Evolutionary conservation across 2,888 invertebrate genomes (phyloP).

Genomic region (Drosophila formosana): DNA sequence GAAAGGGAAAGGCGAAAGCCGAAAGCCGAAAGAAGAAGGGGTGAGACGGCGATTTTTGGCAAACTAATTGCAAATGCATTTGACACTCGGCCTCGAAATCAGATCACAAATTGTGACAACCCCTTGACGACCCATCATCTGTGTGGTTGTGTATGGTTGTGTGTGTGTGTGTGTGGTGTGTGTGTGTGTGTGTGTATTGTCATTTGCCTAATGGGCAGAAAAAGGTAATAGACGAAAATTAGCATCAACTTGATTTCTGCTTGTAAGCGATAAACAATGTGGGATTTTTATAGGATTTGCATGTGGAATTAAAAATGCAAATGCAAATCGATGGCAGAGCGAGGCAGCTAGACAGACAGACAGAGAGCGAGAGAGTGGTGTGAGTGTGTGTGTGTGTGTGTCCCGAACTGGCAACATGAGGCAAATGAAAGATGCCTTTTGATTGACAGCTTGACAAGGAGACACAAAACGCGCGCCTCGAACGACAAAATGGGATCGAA

Average conservation of each 20-base stretch:
- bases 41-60: conserved; percentile 55
- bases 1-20: background rate
- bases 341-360: background rate
- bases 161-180: background rate
- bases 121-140: conserved; percentile 60
- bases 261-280: conserved; percentile 73
- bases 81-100: conserved; percentile 56
- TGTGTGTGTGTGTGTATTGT: conserved; percentile 24
- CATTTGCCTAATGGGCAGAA: conserved; percentile 69
- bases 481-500: conserved; percentile 47
- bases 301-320: conserved; percentile 55
- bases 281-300: conserved; percentile 55
- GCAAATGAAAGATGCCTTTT: conserved; percentile 57
- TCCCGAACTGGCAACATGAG: conserved; percentile 47
- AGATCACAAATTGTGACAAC: conserved; percentile 62
- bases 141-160: background rate
- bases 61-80: conserved; percentile 80
- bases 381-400: conserved; percentile 13
- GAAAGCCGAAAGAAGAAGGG: too few relatives aligned
- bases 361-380: background rate
- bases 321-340: conserved; percentile 34
- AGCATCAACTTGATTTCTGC: conserved; percentile 76
- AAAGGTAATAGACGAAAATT: conserved; percentile 59
- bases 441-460: conserved; percentile 69
- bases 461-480: conserved; percentile 72